Base-by-base conservation (phyloP, 2,888 invertebrate species). In the Timandra comae region DNA sequence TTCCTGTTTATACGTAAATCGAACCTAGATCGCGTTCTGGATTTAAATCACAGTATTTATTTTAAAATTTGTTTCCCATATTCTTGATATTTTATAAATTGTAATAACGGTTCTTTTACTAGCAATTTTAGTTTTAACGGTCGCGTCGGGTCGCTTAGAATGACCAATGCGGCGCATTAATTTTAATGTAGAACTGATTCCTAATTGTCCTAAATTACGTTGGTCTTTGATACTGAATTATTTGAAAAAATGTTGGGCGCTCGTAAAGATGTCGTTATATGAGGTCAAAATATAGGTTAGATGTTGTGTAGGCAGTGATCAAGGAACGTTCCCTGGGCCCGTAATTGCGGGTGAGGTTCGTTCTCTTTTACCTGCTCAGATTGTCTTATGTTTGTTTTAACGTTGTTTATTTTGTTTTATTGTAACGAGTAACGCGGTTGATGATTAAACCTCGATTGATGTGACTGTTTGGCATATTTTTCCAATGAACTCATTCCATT, bases 201-300 rank as follows among this genome's bases (percentile, higher is more conserved):
- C 31, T 43, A 39, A 47, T 49, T 46, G 44, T 47, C 40, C 34
- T 16, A 48, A 51, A 46, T 46, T 43, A 46, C 30, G 25, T 29
- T 35, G 11, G 33, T 35, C 11, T 29, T 41, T 38, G 64, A 61
- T 62, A 63, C 60, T 61, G 54, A 36, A 43, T 43, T 13, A 9
- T 52, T 49, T 40, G 27, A 47, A 38, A 52, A 52, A 43, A 39
- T 33, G 35, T 50, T 47, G 48, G 44, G 33, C 29, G 46, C 42
- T 49, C 51, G 42, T 66, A 67, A 68, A 70, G 66, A 48, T 60
- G 63, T 68, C 55, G 54, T 67, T 67, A 63, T 54, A 58, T 50
- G 56, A 61, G 60, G 53, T 65, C 65, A 74, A 76, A 80, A 68
- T 78, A 80, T 74, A 75, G 77, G 79, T 71, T 77, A 62, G 54